Evolutionary conservation across 2,797 vertebrate genomes (phyloP).

Genomic region (Serranus cabrilla): DNA sequence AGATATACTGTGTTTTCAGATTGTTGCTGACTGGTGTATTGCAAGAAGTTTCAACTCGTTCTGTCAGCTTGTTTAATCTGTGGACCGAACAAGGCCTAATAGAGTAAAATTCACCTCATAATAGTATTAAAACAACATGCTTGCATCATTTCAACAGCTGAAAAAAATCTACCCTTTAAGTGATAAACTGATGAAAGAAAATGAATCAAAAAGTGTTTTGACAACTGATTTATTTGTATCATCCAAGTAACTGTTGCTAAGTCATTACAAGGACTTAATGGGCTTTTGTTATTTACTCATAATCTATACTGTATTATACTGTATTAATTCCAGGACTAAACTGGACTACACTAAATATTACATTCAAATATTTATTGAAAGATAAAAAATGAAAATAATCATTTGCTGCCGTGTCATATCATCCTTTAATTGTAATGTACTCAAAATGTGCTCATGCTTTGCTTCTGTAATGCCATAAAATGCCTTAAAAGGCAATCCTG

Average conservation of each 20-base stretch:
- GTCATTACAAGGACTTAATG: background rate
- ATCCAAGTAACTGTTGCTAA: background rate
- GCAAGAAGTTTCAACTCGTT: no score
- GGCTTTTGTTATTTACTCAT: background rate
- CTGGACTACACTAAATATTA: background rate
- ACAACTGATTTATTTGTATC: background rate
- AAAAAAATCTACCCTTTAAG: background rate
- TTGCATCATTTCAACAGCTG: background rate
- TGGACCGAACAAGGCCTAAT: no score
- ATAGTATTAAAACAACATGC: no score
- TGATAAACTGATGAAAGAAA: background rate
- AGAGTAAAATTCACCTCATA: no score
- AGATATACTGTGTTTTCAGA: no score
- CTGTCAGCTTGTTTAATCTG: no score
- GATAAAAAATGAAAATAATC: background rate
- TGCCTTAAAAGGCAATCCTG: constrained; percentile 15
- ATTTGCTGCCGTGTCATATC: constrained; percentile 1
- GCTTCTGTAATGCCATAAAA: constrained; percentile 26
- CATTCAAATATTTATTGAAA: constrained; percentile 7
- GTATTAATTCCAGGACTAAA: background rate
- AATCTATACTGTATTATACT: no score
- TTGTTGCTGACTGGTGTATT: no score
- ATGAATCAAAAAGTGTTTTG: background rate
- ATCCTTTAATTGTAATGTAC: background rate
- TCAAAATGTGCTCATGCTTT: background rate